Evolutionary conservation across 2,113 vertebrate genomes (phyloP), one percentile per base, ranked within the genome.

Genomic region (Aythya baeri): DNA sequence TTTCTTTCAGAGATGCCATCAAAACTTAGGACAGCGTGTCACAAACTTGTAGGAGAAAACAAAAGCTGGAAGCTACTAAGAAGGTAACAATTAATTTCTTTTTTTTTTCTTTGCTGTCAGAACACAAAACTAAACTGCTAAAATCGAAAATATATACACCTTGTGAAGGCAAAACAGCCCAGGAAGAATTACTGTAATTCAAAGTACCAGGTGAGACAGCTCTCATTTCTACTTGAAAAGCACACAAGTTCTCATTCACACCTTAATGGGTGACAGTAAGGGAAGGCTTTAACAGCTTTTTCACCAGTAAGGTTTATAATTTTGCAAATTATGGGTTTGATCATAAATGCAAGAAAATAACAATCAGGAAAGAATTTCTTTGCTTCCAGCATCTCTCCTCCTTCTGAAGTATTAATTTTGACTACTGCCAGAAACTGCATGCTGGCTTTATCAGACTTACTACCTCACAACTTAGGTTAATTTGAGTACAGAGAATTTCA

Each of bases 81-180:
- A 50, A 54, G 4, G 23, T 77, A 81, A 2, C 27, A 76, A 25
- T n/a, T 0, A 65, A 58, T 52, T 89, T 77, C 49, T 91, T 72
- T 26, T 70, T 70, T 5, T 41, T 59, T 65, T 18, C 41, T 82
- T 79, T 82, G 21, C 54, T 80, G 49, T 11, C 27, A 70, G 49
- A 94, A 83, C 36, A 88, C 52, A 93, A 89, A 90, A 38, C 55
- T 88, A 86, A 90, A 77, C 25, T 20, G 91, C 16, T 27, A 92
- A 88, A 76, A 27, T 16, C 27, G 32, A 23, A 84, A 92, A 57
- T 14, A 86, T 0, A 67, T 7, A 63, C 22, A 41, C 17, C 36
- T 58, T 1, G 6, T 46, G 58, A 67, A 78, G 17, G 11, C 0
- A 0, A 65, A 93, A 77, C 34, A 43, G 43, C 34, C 61, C 71